phyloP scores from a whole-genome alignment of 2,797 vertebrate genomes.

The Periparus ater region DNA sequence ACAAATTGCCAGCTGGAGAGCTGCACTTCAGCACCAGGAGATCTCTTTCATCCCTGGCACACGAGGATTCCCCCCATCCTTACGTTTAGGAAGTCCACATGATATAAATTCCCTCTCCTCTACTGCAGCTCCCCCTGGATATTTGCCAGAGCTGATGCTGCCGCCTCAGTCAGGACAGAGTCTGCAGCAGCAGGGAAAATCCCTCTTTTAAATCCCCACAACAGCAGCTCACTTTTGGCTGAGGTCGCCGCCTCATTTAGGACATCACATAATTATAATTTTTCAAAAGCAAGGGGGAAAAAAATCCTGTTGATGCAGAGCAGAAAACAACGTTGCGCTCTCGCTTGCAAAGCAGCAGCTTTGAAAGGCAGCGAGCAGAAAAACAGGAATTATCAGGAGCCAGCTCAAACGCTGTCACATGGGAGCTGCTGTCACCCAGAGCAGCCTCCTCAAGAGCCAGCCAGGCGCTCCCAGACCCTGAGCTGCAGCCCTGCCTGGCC shows the following conservation, averaged over 20 bases:
- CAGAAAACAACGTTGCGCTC: not conserved
- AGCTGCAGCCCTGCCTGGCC: not conserved
- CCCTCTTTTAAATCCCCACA: not conserved
- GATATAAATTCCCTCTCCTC: not conserved
- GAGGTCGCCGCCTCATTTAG: not conserved
- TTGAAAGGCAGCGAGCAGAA: not conserved
- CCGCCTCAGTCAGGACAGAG: not conserved
- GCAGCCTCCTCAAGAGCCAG: not conserved
- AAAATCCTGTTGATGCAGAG: fast-evolving
- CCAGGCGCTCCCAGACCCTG: not conserved
- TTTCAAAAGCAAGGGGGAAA: not conserved
- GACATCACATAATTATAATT: not conserved
- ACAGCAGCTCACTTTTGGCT: not conserved
- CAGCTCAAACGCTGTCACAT: fast-evolving
- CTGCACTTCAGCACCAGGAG: not conserved
- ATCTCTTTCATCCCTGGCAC: not conserved
- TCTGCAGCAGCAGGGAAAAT: not conserved
- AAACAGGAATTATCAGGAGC: not conserved
- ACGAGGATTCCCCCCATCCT: too few species aligned
- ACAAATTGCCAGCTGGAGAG: not conserved
- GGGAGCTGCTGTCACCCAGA: not conserved
- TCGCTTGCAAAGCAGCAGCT: not conserved
- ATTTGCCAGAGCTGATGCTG: not conserved
- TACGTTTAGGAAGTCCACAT: fast-evolving
- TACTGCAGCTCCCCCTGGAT: not conserved